These are phyloP conservation scores for Cepaea hortensis DNA, from an alignment of 2,888 invertebrate genomes.

Conservation along the genomic window DNA sequence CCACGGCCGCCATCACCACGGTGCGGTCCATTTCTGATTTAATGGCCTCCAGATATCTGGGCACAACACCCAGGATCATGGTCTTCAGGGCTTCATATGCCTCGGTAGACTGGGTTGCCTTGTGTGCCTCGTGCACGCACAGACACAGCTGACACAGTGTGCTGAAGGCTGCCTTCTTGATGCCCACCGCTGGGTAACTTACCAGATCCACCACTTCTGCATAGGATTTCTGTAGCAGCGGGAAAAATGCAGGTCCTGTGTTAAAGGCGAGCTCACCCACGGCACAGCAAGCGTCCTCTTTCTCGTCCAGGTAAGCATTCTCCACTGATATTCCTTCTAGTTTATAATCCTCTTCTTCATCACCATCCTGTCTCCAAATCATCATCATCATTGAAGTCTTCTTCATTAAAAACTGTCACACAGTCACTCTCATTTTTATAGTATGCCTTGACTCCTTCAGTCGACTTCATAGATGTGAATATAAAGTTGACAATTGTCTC, in stretches of 20 bases:
- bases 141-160: slow-evolving; percentile 81
- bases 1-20: slow-evolving; percentile 84
- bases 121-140: slow-evolving; percentile 70
- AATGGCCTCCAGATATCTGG: too few relatives aligned
- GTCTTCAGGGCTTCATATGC: slow-evolving; percentile 68
- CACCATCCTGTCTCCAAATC: too few relatives aligned
- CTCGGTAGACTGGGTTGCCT: slow-evolving; percentile 80
- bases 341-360: too few relatives aligned
- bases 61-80: too few relatives aligned
- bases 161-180: slow-evolving; percentile 80
- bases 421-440: slow-evolving; percentile 68
- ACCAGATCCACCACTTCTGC: too few relatives aligned
- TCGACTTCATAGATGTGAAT: slow-evolving; percentile 83
- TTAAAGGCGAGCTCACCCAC: too few relatives aligned
- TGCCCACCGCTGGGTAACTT: too few relatives aligned
- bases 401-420: slow-evolving; percentile 71
- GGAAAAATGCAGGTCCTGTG: too few relatives aligned
- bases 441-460: slow-evolving; percentile 83
- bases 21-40: slow-evolving; percentile 78
- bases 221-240: too few relatives aligned
- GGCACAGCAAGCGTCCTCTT: slow-evolving; percentile 86
- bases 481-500: slow-evolving; percentile 83
- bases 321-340: too few relatives aligned
- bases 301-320: too few relatives aligned
- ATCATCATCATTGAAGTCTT: too few relatives aligned